Evolutionary conservation across 1,140 invertebrate species (phyloP).

Genomic region (Neotoxoptera formosana): DNA sequence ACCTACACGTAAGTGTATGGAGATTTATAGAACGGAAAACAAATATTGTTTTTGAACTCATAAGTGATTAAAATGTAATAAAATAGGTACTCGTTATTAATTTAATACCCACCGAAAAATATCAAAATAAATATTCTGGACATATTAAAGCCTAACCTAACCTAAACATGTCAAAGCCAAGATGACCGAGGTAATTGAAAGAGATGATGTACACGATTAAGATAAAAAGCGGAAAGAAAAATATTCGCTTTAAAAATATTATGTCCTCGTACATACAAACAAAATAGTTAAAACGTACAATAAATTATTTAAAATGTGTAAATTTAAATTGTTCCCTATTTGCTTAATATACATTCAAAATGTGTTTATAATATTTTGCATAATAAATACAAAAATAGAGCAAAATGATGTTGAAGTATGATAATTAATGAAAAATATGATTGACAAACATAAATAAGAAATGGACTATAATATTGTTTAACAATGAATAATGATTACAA

Average conservation of each 20-base stretch:
- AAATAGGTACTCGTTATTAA: not conserved
- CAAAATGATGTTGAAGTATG: not conserved
- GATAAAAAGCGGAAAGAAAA: not conserved
- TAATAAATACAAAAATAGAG: not conserved
- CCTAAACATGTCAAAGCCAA: not conserved
- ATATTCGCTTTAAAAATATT: not conserved
- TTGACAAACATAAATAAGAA: not conserved
- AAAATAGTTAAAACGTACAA: not conserved
- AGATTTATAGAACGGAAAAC: not conserved
- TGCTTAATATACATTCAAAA: not conserved
- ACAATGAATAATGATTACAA: too few species aligned
- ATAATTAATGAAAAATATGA: not conserved
- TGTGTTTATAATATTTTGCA: not conserved
- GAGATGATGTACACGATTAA: not conserved
- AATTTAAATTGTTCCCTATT: not conserved
- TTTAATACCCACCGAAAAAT: not conserved
- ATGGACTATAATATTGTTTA: too few species aligned
- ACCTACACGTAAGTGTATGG: not conserved
- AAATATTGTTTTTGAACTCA: not conserved
- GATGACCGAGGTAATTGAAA: not conserved
- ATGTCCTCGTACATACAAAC: not conserved
- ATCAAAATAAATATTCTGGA: not conserved
- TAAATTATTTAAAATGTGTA: not conserved
- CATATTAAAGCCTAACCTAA: not conserved
- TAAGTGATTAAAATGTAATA: not conserved